Base-by-base conservation (phyloP, 2,797 vertebrate species). In the Urophycis tenuis region DNA sequence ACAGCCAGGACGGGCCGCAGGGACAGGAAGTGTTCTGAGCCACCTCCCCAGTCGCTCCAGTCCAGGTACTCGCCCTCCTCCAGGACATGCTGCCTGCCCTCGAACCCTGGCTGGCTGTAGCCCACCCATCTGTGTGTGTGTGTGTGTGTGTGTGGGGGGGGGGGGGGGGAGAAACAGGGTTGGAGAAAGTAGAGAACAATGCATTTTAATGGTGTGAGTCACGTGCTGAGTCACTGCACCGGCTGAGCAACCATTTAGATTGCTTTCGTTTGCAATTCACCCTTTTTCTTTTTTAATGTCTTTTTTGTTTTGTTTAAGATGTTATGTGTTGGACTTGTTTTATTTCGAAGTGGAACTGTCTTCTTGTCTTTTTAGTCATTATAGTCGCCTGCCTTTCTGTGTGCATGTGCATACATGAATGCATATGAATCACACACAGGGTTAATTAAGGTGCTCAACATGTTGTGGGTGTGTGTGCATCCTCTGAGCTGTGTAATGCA, bases 121-220 rank as follows among this genome's bases (percentile, higher is more conserved):
- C 95, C 96, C 22, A 97, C 95, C 96, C 96, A 98, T 3, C 97
- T 99, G 87, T n/a, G n/a, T n/a, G n/a, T n/a, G n/a, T n/a, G n/a
- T n/a, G n/a, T n/a, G n/a, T n/a, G n/a, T n/a, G n/a, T n/a, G n/a
- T n/a, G n/a, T n/a, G 60, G 81, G 9, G 73, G 15, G 49, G 17
- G 72, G 17, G 49, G 17, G 72, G 17, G 49, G 33, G 33, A 22
- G 25, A 3, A 7, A 74, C 6, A 36, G 36, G 14, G 25, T 22
- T 41, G 19, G 36, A 34, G 33, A 11, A 12, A 19, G 71, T 19
- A 5, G 9, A 64, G 5, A 29, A 64, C n/a, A 64, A 64, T 25
- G 60, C 60, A 29, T 29, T 64, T 64, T 29, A 29, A 12, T 25
- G 60, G 1, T 10, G n/a, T 64, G 60, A 29, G 60, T 29, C 25